These are phyloP conservation scores for Thermophis baileyi DNA, from an alignment of 2,113 vertebrate genomes.

Conservation along the genomic window DNA sequence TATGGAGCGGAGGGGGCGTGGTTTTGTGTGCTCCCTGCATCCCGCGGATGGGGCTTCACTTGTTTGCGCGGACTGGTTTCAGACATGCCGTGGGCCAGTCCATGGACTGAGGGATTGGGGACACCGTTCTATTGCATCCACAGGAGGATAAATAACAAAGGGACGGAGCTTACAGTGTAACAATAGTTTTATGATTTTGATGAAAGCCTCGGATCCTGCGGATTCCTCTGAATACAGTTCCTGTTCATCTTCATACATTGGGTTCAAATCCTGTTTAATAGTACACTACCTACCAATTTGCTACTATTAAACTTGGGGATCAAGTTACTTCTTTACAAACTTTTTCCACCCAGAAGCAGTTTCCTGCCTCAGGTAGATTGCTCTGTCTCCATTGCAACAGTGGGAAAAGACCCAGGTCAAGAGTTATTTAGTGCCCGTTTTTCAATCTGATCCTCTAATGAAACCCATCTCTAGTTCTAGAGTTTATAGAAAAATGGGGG, in stretches of 20 bases:
- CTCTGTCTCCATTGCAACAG: background rate
- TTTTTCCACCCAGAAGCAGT: background rate
- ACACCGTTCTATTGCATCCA: background rate
- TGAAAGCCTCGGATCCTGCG: background rate
- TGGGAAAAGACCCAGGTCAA: background rate
- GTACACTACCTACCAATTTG: background rate
- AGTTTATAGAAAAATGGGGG: background rate
- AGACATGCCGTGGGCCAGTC: no score
- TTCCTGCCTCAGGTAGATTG: background rate
- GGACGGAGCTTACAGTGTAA: background rate
- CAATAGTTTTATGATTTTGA: background rate
- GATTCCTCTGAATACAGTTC: background rate
- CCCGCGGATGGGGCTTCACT: no score
- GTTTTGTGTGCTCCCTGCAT: no score
- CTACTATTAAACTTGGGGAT: background rate
- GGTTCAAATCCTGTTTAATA: background rate
- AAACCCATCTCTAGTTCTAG: background rate
- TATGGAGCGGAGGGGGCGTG: rapidly evolving
- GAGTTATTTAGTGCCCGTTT: background rate
- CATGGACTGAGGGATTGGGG: no score
- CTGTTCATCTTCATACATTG: background rate
- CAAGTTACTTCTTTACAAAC: background rate
- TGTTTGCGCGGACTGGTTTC: no score
- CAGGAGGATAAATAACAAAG: background rate
- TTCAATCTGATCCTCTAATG: background rate